Base-by-base conservation (phyloP, 2,113 vertebrate species). In the Pelecanoides urinatrix region DNA sequence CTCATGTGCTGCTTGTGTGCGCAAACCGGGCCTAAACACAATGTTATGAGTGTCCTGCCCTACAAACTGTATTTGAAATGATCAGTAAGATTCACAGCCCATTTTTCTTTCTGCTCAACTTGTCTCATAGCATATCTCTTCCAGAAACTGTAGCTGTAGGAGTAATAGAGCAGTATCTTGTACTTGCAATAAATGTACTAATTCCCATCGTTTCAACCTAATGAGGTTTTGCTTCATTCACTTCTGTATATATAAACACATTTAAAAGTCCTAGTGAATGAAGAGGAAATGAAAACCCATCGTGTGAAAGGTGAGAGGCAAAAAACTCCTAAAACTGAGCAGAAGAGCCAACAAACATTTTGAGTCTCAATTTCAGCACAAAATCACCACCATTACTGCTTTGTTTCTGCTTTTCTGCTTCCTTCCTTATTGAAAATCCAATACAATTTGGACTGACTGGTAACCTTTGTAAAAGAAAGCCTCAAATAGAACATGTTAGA, bases 291-390 rank as follows among this genome's bases (percentile, higher is more conserved):
- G 6, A 88, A 95, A 92, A 36, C 2, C 10, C 20, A 34, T 29
- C 1, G 0, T 38, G 18, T 47, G 66, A 82, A 81, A 65, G 32
- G 27, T 74, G 91, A 96, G 63, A 95, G 82, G 92, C 83, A 98
- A 94, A 59, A 97, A 92, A 80, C 49, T 95, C 84, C 44, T 90
- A 95, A 68, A 85, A 56, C n/a, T 29, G 22, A 92, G 26, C 92
- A 72, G 61, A 96, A 80, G n/a, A 78, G 36, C 34, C 17, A 90
- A 40, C 13, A 14, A 72, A 50, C 3, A 66, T 23, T 71, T 52
- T 70, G 13, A 74, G 8, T 63, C 66, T 53, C 36, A 49, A 36
- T 25, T 77, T 82, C 32, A 75, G 53, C 44, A 81, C 20, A 86
- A 74, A 88, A 50, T 32, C 74, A 75, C 27, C 23, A 62, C 3